Evolutionary conservation across 2,113 vertebrate genomes (phyloP).

Genomic region (Fregata magnificens): DNA sequence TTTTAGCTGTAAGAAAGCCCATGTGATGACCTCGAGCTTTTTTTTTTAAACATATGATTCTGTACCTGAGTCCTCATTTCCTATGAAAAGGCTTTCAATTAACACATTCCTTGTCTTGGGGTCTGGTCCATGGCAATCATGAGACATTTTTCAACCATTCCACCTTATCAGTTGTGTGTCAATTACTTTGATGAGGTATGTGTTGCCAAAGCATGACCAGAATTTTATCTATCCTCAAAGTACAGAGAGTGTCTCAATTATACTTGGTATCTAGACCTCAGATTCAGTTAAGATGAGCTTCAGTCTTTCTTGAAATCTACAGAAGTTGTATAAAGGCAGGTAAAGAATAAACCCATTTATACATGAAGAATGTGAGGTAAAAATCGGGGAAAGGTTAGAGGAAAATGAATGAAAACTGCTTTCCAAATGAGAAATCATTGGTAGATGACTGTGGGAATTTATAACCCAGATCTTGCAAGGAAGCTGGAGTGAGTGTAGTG

Average conservation of each 20-base stretch:
- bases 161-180: not conserved
- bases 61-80: not conserved
- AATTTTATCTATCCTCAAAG: not conserved
- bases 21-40: not conserved
- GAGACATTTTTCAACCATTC: not conserved
- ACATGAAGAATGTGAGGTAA: not conserved
- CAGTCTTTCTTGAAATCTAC: not conserved
- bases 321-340: not conserved
- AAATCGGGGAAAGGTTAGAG: not conserved
- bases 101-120: rapidly evolving
- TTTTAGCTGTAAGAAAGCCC: not conserved
- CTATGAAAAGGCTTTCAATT: not conserved
- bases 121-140: not conserved
- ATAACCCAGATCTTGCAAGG: not conserved
- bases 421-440: not conserved
- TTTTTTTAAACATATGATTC: not conserved
- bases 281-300: not conserved
- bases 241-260: not conserved
- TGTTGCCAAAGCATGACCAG: not conserved
- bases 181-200: not conserved
- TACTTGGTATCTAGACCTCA: not conserved
- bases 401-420: not conserved
- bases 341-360: not conserved
- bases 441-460: not conserved
- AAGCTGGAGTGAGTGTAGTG: not conserved